Evolutionary conservation across 2,797 vertebrate species (phyloP).

Genomic region (Balearica regulorum): DNA sequence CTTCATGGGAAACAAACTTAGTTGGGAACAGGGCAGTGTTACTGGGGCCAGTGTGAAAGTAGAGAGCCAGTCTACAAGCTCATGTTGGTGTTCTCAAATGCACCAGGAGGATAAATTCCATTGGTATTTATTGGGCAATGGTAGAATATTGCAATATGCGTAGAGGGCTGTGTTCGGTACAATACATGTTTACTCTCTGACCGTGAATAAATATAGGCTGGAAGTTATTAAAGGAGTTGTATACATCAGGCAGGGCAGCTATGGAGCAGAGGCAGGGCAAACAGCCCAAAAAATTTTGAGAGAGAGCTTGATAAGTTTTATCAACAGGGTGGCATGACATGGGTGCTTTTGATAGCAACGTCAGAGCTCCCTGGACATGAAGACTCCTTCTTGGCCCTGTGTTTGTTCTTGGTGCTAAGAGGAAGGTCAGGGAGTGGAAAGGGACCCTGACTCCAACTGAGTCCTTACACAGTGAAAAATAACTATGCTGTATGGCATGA

Average conservation of each 20-base stretch:
- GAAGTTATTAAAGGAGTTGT: neutral
- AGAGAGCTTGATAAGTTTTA: neutral
- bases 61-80: neutral
- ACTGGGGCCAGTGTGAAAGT: rapidly evolving
- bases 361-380: neutral
- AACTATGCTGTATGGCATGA: neutral
- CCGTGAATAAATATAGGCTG: neutral
- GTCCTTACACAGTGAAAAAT: neutral
- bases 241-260: neutral
- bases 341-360: neutral
- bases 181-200: neutral
- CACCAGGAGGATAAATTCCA: neutral
- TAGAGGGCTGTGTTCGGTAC: neutral
- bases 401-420: neutral
- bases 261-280: neutral
- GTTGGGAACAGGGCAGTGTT: neutral
- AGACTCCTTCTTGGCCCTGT: neutral
- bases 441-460: neutral
- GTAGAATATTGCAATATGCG: neutral
- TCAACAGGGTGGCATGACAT: neutral
- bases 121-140: neutral
- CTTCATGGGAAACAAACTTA: neutral
- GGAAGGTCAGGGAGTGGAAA: neutral
- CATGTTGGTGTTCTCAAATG: neutral
- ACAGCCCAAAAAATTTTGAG: neutral